A percentile compares a stretch with the other conserved stretches of the same genome.
These are phyloP conservation scores for Neuroterus valhalla DNA, from an alignment of 1,140 invertebrate species.

Conservation along the genomic window DNA sequence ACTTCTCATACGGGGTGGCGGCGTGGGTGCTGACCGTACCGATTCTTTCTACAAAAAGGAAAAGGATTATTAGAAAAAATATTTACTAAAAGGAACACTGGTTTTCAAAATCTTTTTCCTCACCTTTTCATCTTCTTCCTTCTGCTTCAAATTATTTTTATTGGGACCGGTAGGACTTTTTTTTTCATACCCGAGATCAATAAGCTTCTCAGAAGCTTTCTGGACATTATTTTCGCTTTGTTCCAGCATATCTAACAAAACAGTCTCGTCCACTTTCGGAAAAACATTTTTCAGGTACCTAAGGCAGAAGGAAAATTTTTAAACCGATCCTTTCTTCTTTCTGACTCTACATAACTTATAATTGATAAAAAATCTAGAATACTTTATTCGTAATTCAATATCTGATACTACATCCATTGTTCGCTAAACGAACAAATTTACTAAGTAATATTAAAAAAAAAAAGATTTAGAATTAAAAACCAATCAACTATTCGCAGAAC, in stretches of 20 bases:
- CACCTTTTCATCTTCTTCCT: slow-evolving; percentile 73
- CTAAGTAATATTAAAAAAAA: neutral
- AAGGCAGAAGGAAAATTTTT: slow-evolving; percentile 30
- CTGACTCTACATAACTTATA: neutral
- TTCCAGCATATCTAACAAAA: slow-evolving; percentile 87
- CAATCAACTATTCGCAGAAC: too few species aligned
- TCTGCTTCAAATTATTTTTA: slow-evolving; percentile 71
- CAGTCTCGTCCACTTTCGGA: slow-evolving; percentile 92
- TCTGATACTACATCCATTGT: too few species aligned
- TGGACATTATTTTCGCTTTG: slow-evolving; percentile 92
- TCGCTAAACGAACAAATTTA: too few species aligned
- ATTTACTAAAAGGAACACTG: neutral
- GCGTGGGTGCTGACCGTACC: slow-evolving; percentile 72
- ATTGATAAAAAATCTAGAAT: too few species aligned
- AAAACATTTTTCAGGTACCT: slow-evolving; percentile 94
- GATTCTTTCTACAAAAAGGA: slow-evolving; percentile 64
- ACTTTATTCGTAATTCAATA: too few species aligned
- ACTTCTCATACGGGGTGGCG: slow-evolving; percentile 80
- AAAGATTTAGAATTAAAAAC: neutral
- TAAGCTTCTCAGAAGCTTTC: slow-evolving; percentile 86
- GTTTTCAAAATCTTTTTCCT: slow-evolving; percentile 13
- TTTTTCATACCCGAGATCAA: slow-evolving; percentile 87
- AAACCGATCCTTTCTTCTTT: neutral
- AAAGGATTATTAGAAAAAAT: slow-evolving; percentile 37
- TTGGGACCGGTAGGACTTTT: slow-evolving; percentile 78